Evolutionary conservation across 92 coral and sea anemone genomes (phyloP).

Genomic region (Actinernus sp.): DNA sequence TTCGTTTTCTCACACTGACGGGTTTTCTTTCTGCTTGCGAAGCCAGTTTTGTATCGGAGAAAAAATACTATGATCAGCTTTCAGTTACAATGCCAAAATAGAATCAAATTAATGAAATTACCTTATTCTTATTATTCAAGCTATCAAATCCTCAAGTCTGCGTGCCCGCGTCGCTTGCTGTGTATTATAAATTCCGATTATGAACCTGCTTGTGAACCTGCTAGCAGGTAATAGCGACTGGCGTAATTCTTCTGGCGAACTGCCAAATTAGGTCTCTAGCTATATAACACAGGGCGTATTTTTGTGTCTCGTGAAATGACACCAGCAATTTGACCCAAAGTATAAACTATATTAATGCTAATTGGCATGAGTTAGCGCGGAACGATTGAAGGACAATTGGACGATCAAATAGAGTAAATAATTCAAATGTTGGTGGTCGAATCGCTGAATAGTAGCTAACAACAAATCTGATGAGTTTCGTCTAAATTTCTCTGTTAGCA

Average conservation of each 20-base stretch:
- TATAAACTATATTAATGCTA: conserved; percentile 37
- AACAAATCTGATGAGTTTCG: no score
- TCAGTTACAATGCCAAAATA: background rate
- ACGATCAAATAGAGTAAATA: no score
- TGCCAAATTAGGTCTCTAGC: no score
- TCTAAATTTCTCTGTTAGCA: no score
- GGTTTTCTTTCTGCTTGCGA: conserved; percentile 11
- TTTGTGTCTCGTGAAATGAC: conserved; percentile 17
- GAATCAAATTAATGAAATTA: background rate
- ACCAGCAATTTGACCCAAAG: conserved; percentile 8
- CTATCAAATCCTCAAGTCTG: background rate
- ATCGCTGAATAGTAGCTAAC: no score
- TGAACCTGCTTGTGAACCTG: no score
- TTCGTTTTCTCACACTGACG: conserved; percentile 57
- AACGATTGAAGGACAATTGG: no score
- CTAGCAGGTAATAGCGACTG: conserved; percentile 28
- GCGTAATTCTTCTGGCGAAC: conserved; percentile 37
- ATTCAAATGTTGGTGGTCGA: no score
- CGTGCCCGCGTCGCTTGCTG: background rate
- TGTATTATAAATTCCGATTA: background rate
- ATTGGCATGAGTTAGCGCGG: conserved; percentile 23
- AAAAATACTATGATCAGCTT: conserved; percentile 21
- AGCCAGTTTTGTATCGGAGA: conserved; percentile 27
- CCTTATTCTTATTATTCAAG: conserved; percentile 1
- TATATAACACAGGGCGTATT: conserved; percentile 26